Base-by-base conservation (phyloP, 2,797 vertebrate species). In the Muscicapa comitata region DNA sequence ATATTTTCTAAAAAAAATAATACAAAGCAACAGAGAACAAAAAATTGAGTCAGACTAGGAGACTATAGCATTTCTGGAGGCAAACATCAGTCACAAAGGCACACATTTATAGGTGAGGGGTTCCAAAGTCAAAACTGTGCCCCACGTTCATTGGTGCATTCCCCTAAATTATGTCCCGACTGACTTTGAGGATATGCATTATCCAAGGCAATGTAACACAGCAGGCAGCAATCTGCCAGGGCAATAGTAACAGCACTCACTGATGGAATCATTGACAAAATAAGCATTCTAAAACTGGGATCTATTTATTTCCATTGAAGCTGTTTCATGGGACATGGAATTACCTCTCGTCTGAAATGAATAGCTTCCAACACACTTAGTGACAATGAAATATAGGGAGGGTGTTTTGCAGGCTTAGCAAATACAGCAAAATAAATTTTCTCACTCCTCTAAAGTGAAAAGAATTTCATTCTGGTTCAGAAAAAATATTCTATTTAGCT, bases 191-290 rank as follows among this genome's bases (percentile, higher is more conserved):
- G 31, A 18, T 24, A 5, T 15, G 31, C 13, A 35, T 66, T 55
- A 15, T 10, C 23, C 4, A 1, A 38, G 33, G 54, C 74, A 57
- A 29, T 11, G 3, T 3, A 43, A 65, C 23, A 29, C 7, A 35
- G 23, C 10, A 58, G 43, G 38, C 47, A 76, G 43, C n/a, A 85
- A 37, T 50, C 40, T 86, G 31, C 17, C 65, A 67, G 13, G 42
- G 51, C 61, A 71, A 7, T 0, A 29, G 28, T 3, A 37, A 17
- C 51, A 74, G 57, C 57, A 35, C 61, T 37, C 12, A 15, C 54
- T 83, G 74, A 86, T 78, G 70, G 9, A 57, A 72, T 21, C 62
- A 54, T 33, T 58, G 47, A 84, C 82, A 91, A 83, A 91, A 75
- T n/a, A 66, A 55, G 40, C 31, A 40, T 79, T 70, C 57, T 37